phyloP scores from a whole-genome alignment of 2,113 vertebrate genomes.

The Ardeotis arabs region DNA sequence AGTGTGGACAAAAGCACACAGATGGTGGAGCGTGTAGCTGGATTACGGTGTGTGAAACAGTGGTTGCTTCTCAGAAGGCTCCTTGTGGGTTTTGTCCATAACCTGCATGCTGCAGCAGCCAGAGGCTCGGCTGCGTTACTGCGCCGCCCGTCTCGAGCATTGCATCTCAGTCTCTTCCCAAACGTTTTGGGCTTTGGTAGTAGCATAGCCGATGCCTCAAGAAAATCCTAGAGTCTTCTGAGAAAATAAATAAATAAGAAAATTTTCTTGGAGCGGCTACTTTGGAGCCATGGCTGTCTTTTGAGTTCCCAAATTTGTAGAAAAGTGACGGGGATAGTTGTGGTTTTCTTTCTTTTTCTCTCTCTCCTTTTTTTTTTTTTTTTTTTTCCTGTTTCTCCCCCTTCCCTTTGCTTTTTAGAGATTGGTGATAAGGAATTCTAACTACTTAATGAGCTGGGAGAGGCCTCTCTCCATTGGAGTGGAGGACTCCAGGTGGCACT shows the following conservation, averaged over 20 bases:
- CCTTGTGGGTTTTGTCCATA: background rate
- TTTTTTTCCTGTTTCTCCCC: background rate
- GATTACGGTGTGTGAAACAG: background rate
- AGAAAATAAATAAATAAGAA: background rate
- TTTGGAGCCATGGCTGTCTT: background rate
- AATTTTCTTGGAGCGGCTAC: background rate
- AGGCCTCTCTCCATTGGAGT: slow-evolving; percentile 83
- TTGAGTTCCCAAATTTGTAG: slow-evolving; percentile 40
- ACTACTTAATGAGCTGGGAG: slow-evolving; percentile 83
- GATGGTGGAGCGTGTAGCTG: accelerated
- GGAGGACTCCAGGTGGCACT: slow-evolving; percentile 90
- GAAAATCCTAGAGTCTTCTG: background rate
- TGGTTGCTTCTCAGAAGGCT: background rate
- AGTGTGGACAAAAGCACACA: background rate
- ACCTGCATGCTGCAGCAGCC: background rate
- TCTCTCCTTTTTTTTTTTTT: background rate
- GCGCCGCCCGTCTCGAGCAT: accelerated
- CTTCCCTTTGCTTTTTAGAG: slow-evolving; percentile 71
- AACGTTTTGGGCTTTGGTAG: background rate
- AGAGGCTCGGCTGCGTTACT: background rate
- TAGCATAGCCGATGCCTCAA: background rate
- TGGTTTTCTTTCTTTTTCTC: slow-evolving; percentile 50
- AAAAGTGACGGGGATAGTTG: slow-evolving; percentile 72
- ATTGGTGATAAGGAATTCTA: slow-evolving; percentile 87
- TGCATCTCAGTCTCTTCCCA: background rate